Conservation (phyloP, 2,888 invertebrate genomes). For the Bruchidius siliquastri region DNA sequence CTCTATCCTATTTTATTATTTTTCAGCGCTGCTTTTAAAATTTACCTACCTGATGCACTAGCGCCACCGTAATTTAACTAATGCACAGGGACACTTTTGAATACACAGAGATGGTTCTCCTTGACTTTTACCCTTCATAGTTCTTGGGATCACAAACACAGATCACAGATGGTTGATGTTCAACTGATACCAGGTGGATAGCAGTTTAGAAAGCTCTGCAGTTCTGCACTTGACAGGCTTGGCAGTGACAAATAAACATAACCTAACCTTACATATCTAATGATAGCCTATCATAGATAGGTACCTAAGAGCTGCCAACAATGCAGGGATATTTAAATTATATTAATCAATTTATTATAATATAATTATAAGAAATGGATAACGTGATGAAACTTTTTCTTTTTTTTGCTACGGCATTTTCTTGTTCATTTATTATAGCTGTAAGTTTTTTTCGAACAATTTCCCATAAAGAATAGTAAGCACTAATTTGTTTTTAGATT, state of each 20-base stretch:
- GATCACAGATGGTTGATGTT: no score
- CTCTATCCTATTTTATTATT: no score
- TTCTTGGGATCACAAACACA: no score
- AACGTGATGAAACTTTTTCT: conserved; percentile 7
- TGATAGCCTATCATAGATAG: background rate
- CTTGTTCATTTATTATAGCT: conserved; percentile 29
- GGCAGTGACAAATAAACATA: background rate
- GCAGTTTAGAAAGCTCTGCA: no score
- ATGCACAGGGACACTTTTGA: no score
- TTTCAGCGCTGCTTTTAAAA: no score
- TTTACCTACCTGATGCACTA: no score
- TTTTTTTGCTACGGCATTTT: conserved; percentile 34
- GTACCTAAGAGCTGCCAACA: background rate
- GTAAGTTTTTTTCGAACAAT: conserved; percentile 22
- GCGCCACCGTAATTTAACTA: no score
- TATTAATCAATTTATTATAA: background rate
- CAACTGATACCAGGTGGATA: no score
- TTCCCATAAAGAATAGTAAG: conserved; percentile 1
- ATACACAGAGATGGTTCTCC: no score
- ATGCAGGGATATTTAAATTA: background rate
- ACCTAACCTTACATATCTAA: background rate
- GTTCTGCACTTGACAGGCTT: no score
- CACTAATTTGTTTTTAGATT: conserved; percentile 49
- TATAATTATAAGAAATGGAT: background rate
- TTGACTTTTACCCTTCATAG: no score